phyloP scores from a whole-genome alignment of 2,797 vertebrate genomes.

The Gymnoscopelus microlampas region DNA sequence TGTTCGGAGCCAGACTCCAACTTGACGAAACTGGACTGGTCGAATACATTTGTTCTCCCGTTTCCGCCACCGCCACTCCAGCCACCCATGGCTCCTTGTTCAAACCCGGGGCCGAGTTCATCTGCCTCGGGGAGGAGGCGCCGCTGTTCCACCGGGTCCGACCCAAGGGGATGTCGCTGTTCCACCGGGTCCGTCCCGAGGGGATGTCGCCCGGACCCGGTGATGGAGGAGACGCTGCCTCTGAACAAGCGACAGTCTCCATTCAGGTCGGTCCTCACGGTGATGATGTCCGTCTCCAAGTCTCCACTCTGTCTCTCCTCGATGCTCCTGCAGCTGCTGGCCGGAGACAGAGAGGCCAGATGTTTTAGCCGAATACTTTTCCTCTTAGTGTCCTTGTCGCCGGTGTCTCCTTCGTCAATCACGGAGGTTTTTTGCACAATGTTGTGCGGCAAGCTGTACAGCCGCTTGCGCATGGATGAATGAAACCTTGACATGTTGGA shows the following conservation, averaged over 20 bases:
- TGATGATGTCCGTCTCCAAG: slow-evolving; percentile 83
- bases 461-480: slow-evolving; percentile 96
- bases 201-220: slow-evolving; percentile 82
- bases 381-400: slow-evolving; percentile 88
- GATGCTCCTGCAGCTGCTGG: slow-evolving; percentile 79
- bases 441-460: slow-evolving; percentile 97
- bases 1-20: slow-evolving; percentile 88
- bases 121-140: slow-evolving; percentile 86
- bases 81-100: slow-evolving; percentile 59
- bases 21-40: slow-evolving; percentile 88
- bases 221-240: slow-evolving; percentile 92
- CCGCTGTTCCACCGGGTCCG: slow-evolving; percentile 87
- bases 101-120: slow-evolving; percentile 73
- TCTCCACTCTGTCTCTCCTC: slow-evolving; percentile 81
- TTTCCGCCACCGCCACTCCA: slow-evolving; percentile 68
- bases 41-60: slow-evolving; percentile 73
- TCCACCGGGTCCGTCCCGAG: slow-evolving; percentile 86
- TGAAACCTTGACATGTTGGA: slow-evolving; percentile 92
- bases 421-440: slow-evolving; percentile 89
- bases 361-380: slow-evolving; percentile 92
- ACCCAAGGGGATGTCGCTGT: slow-evolving; percentile 87
- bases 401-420: slow-evolving; percentile 86
- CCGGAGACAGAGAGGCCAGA: slow-evolving; percentile 84
- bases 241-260: slow-evolving; percentile 94
- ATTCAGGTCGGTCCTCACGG: slow-evolving; percentile 90